These are phyloP conservation scores for Saccostrea glomerata DNA, from an alignment of 1,140 invertebrate species.

Conservation along the genomic window DNA sequence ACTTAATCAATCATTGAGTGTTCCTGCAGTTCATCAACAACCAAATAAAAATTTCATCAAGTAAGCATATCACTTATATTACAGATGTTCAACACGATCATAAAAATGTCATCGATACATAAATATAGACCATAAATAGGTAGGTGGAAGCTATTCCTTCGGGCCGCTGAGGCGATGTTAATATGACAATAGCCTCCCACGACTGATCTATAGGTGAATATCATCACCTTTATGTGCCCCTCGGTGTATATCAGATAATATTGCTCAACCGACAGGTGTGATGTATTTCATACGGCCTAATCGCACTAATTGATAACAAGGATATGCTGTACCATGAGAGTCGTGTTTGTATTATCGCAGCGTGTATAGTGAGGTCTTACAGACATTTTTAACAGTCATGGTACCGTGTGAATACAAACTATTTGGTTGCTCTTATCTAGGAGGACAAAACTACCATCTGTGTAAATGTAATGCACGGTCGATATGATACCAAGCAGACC, in stretches of 20 bases:
- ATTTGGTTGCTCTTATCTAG: not conserved
- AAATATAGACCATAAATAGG: not conserved
- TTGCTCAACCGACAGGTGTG: slow-evolving; percentile 36
- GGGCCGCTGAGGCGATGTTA: not conserved
- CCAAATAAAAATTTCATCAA: not conserved
- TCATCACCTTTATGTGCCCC: slow-evolving; percentile 35
- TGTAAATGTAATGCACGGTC: slow-evolving; percentile 34
- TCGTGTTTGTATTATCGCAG: not conserved
- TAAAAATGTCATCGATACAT: not conserved
- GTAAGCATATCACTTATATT: not conserved
- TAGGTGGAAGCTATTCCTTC: not conserved
- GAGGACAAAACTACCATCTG: slow-evolving; percentile 15
- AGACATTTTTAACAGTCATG: not conserved
- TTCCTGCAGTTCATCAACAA: not conserved
- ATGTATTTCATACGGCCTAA: slow-evolving; percentile 40
- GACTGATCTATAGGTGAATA: slow-evolving; percentile 23
- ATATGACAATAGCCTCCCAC: slow-evolving; percentile 29
- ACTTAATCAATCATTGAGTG: not conserved
- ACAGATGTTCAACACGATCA: slow-evolving; percentile 6
- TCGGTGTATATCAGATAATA: slow-evolving; percentile 2
- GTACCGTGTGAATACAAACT: slow-evolving; percentile 23
- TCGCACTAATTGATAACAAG: slow-evolving; percentile 35
- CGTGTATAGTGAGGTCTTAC: not conserved
- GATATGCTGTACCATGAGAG: not conserved
- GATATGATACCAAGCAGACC: slow-evolving; percentile 8